phyloP scores from a whole-genome alignment of 2,797 vertebrate genomes.

The Lepilemur ruficaudatus region DNA sequence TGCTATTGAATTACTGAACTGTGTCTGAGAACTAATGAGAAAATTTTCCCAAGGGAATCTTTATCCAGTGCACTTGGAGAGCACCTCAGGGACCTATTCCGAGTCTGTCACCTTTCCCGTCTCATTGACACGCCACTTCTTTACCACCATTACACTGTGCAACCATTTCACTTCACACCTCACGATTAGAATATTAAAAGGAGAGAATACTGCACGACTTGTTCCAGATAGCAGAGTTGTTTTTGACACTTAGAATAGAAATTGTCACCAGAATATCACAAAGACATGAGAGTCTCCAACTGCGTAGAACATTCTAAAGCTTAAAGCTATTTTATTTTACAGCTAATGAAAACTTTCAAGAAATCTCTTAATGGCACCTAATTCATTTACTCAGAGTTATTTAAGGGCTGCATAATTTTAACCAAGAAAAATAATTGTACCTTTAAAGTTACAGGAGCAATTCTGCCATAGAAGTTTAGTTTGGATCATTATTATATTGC shows the following conservation, averaged over 20 bases:
- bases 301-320: conserved; percentile 78
- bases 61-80: conserved; percentile 95
- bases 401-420: conserved; percentile 58
- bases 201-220: conserved; percentile 85
- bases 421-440: conserved; percentile 53
- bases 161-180: conserved; percentile 99
- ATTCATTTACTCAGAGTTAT: conserved; percentile 77
- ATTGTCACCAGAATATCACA: conserved; percentile 88
- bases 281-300: conserved; percentile 81
- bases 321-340: conserved; percentile 79
- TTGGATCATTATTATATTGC: background rate
- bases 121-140: conserved; percentile 95
- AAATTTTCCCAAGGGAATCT: conserved; percentile 96
- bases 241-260: conserved; percentile 90
- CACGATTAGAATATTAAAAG: conserved; percentile 96
- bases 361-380: conserved; percentile 72
- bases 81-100: conserved; percentile 94
- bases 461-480: background rate
- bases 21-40: conserved; percentile 99
- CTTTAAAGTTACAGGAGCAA: conserved; percentile 55
- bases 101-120: conserved; percentile 94
- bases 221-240: conserved; percentile 84
- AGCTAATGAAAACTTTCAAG: conserved; percentile 76
- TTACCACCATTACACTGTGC: conserved; percentile 93
- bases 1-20: conserved; percentile 97